Evolutionary conservation across 2,797 vertebrate genomes (phyloP), one percentile per base, ranked within the genome.

Genomic region (Melanotaenia trifasciata): DNA sequence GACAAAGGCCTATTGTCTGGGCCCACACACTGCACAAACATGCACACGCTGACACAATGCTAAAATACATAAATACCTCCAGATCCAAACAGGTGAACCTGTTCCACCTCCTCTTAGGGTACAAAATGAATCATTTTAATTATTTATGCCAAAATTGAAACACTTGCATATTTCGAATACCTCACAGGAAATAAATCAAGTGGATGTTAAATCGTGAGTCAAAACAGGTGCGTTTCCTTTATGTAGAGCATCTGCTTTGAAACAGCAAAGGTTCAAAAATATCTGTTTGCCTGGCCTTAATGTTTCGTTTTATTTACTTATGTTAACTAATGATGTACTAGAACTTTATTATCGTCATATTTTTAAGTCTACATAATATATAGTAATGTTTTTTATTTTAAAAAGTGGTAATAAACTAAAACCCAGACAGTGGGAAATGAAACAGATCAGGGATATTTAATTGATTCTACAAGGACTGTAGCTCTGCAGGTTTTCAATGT

Each of bases 1-100:
- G 67, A 93, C 91, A 93, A 93, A 92, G 86, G 80, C 72, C 85
- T 76, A 93, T 93, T 93, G 90, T 92, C 53, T 90, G 58, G 69
- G 67, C 77, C 75, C 69, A 80, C 85, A 79, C 81, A 74, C 79
- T 80, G 66, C 83, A 88, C 80, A 88, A 86, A 89, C 83, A 91
- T 69, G 58, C 82, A 80, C 66, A 75, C 57, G 76, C 74, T 79
- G 82, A 89, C 79, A 84, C 76, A 83, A 71, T 82, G 68, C 81
- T 87, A 78, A 66, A 74, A 89, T 43, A 68, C 53, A 38, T 70
- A 81, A 81, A 84, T 58, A 84, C 73, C 70, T 74, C 5, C 68
- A 54, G 50, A 51, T 28, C 50, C 33, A 35, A 67, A 61, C 36
- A 78, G 67, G 47, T 83, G 65, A 57, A 78, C 47, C 28, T 67